Percentiles rank a stretch among this genome's conserved stretches.
Evolutionary conservation across 2,888 invertebrate genomes (phyloP).

Genomic region (Romanomermis culicivorax): DNA sequence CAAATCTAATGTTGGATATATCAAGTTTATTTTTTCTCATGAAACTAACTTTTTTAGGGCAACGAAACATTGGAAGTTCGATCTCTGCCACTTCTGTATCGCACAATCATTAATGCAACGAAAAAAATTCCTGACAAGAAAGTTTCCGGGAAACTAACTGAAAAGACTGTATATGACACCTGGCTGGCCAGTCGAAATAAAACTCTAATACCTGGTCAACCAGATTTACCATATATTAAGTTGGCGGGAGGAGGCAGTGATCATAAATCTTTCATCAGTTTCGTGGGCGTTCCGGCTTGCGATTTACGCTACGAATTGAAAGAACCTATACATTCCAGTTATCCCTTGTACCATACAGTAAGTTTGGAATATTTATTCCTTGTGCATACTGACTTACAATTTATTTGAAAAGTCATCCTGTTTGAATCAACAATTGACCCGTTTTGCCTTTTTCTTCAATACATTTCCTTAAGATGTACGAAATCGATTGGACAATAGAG

Average conservation of each 20-base stretch:
- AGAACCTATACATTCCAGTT: not conserved
- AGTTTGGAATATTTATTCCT: too few relatives aligned
- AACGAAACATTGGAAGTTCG: not conserved
- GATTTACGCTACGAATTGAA: conserved; percentile 26
- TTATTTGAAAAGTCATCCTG: too few relatives aligned
- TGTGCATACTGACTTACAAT: too few relatives aligned
- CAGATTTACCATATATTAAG: conserved; percentile 14
- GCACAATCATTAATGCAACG: not conserved
- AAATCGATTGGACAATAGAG: not conserved
- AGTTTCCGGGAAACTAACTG: not conserved
- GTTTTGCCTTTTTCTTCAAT: too few relatives aligned
- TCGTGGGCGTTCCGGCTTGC: conserved; percentile 28
- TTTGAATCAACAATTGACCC: too few relatives aligned
- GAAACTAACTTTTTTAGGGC: too few relatives aligned
- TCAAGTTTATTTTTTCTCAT: too few relatives aligned
- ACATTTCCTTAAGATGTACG: not conserved
- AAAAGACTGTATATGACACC: not conserved
- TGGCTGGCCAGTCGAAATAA: not conserved
- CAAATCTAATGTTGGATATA: too few relatives aligned
- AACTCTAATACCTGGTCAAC: not conserved
- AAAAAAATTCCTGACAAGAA: not conserved
- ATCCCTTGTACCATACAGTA: not conserved
- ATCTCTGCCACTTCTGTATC: not conserved
- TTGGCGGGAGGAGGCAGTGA: conserved; percentile 29
- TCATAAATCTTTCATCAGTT: conserved; percentile 28